Percentiles rank a stretch among this genome's conserved stretches.
Conservation (phyloP, 1,140 invertebrate species). For the Pseudomyrmex dendroicus region DNA sequence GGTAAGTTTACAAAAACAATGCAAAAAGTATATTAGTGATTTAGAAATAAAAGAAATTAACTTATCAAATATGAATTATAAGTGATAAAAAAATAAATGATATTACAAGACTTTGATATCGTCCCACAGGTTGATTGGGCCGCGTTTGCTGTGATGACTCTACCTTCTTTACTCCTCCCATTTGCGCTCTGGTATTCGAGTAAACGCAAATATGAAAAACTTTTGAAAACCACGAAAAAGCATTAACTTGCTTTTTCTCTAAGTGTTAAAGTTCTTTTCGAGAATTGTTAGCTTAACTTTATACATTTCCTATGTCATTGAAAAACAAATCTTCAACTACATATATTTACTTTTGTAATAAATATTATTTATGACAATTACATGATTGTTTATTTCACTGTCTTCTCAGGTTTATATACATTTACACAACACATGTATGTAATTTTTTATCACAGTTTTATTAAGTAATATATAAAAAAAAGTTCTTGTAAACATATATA, state of each 20-base stretch:
- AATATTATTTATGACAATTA: conserved; percentile 81
- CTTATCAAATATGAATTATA: not conserved
- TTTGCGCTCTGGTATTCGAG: conserved; percentile 97
- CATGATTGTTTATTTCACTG: conserved; percentile 1
- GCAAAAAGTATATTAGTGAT: not conserved
- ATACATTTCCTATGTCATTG: conserved; percentile 73
- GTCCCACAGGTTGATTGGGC: conserved; percentile 93
- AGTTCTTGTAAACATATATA: too few species aligned
- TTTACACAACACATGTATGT: too few species aligned
- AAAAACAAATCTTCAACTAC: conserved; percentile 77
- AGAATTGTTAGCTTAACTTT: conserved; percentile 60
- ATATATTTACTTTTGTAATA: conserved; percentile 81
- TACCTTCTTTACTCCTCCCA: conserved; percentile 97
- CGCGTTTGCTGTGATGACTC: conserved; percentile 97
- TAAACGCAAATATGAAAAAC: conserved; percentile 96
- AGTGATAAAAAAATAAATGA: too few species aligned
- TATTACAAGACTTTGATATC: not conserved
- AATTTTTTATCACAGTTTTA: too few species aligned
- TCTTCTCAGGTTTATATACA: too few species aligned
- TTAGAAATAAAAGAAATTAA: conserved; percentile 24
- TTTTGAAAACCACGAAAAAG: conserved; percentile 84
- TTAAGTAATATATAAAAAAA: too few species aligned
- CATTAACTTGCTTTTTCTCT: conserved; percentile 72
- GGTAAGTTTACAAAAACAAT: conserved; percentile 84
- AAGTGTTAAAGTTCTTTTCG: conserved; percentile 33